Percentiles rank a stretch among this genome's conserved stretches.
These are phyloP conservation scores for Cryptus armator DNA, from an alignment of 2,888 invertebrate genomes.

Conservation along the genomic window DNA sequence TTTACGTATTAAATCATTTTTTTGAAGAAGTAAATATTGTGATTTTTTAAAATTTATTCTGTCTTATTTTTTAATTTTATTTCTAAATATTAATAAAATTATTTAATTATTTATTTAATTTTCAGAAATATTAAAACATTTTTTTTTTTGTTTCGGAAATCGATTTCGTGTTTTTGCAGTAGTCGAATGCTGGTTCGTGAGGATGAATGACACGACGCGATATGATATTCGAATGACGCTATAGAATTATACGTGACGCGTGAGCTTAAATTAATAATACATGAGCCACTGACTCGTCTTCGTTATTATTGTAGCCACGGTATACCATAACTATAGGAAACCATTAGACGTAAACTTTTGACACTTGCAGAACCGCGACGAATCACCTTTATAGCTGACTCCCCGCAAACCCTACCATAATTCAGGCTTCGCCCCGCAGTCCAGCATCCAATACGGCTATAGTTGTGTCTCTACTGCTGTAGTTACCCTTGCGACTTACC, in stretches of 20 bases:
- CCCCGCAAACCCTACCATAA: conserved; percentile 79
- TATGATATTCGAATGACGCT: conserved; percentile 60
- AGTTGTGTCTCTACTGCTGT: conserved; percentile 8
- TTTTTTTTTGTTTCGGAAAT: conserved; percentile 29
- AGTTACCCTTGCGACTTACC: conserved; percentile 45
- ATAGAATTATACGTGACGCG: conserved; percentile 47
- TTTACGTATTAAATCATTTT: neutral
- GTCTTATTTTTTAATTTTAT: neutral
- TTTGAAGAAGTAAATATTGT: neutral
- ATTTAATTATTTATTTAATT: neutral
- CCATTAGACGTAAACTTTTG: conserved; percentile 82
- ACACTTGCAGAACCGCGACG: conserved; percentile 84
- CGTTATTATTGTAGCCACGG: conserved; percentile 20
- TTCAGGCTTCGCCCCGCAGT: conserved; percentile 76
- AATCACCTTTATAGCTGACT: conserved; percentile 82
- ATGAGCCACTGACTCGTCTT: conserved; percentile 76
- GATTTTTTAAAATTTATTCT: too few relatives aligned
- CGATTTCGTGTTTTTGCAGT: conserved; percentile 7
- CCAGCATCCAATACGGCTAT: conserved; percentile 30
- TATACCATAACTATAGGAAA: conserved; percentile 59
- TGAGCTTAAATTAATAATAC: conserved; percentile 79
- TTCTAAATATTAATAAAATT: neutral
- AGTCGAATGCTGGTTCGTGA: conserved; percentile 14
- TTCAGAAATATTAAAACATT: neutral
- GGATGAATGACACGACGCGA: conserved; percentile 41